These are phyloP conservation scores for Sebastes minor DNA, from an alignment of 2,797 vertebrate genomes.

Conservation along the genomic window DNA sequence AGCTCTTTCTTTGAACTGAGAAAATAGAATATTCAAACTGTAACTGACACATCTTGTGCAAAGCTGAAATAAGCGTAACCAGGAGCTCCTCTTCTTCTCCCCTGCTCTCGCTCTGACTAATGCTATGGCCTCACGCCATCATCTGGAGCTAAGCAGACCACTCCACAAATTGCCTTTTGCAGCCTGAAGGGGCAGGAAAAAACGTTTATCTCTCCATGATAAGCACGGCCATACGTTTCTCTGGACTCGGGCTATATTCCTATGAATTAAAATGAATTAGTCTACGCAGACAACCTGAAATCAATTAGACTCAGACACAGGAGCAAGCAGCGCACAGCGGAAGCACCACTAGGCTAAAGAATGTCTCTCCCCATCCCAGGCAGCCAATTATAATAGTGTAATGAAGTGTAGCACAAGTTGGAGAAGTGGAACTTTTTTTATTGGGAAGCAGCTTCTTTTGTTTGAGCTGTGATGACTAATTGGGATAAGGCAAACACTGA, in stretches of 20 bases:
- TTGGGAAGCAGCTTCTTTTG: conserved; percentile 8
- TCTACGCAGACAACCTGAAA: conserved; percentile 42
- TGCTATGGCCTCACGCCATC: conserved; percentile 29
- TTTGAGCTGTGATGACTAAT: background rate
- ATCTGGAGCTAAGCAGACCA: conserved; percentile 22
- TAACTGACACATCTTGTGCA: conserved; percentile 17
- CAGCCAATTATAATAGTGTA: conserved; percentile 47
- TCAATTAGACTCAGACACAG: conserved; percentile 36
- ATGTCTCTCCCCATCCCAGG: background rate
- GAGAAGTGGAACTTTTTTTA: conserved; percentile 10
- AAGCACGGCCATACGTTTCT: conserved; percentile 40
- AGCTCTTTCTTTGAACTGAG: conserved; percentile 32
- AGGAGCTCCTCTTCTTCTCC: background rate
- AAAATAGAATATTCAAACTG: conserved; percentile 19
- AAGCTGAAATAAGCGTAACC: conserved; percentile 10
- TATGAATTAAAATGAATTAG: conserved; percentile 57
- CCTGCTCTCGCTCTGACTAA: conserved; percentile 42
- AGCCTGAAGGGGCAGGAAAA: conserved; percentile 32
- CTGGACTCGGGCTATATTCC: conserved; percentile 37
- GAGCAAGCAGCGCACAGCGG: background rate
- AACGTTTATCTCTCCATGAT: conserved; percentile 41
- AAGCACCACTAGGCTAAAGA: conserved; percentile 8
- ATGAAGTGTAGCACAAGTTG: conserved; percentile 38
- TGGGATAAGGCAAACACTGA: background rate
- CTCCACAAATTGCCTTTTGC: conserved; percentile 55